phyloP scores from a whole-genome alignment of 2,888 invertebrate genomes.

The Chrysomela aeneicollis region DNA sequence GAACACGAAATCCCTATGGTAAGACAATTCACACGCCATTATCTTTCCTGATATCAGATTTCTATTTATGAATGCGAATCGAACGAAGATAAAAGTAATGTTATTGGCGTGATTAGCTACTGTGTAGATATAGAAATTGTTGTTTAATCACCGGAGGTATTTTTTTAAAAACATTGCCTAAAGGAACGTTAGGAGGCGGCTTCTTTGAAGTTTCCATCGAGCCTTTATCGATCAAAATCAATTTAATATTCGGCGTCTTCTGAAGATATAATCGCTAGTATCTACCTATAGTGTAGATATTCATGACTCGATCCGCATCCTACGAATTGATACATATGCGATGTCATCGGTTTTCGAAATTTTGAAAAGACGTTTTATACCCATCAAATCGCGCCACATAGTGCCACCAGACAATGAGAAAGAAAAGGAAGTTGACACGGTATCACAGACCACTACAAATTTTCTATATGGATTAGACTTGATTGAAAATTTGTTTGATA shows the following conservation, averaged over 20 bases:
- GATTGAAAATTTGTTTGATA: not conserved
- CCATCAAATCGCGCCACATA: not conserved
- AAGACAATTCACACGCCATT: not conserved
- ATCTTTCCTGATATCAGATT: not conserved
- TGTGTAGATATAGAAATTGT: not conserved
- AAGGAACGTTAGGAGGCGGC: not conserved
- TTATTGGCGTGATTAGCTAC: not conserved
- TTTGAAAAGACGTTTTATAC: not conserved
- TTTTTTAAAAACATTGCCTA: not conserved
- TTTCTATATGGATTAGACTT: not conserved
- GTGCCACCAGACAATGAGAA: not conserved
- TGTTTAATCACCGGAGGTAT: not conserved
- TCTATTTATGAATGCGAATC: not conserved
- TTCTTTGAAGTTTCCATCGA: not conserved
- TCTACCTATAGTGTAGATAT: no score
- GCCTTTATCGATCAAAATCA: not conserved
- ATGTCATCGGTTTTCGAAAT: not conserved
- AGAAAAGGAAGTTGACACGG: not conserved
- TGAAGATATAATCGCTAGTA: not conserved
- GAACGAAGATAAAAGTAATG: not conserved
- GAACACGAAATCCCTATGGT: not conserved
- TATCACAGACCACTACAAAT: not conserved
- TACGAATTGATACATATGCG: not conserved
- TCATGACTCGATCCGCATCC: not conserved
- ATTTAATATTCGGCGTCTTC: not conserved